Conservation (phyloP, 2,797 vertebrate species). For the Hafferia zeledoni region DNA sequence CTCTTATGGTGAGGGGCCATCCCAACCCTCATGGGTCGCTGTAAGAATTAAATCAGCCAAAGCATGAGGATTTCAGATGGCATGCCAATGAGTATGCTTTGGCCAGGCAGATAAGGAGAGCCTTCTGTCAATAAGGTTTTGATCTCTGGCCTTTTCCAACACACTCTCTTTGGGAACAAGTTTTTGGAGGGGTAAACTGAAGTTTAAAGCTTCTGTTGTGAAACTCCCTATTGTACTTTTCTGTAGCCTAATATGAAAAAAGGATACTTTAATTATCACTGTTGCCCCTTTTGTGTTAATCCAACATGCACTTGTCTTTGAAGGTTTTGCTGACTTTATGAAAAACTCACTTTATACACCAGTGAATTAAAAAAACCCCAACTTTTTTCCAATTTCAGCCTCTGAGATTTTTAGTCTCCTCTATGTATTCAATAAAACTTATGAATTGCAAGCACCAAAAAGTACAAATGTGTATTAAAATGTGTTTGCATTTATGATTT, state of each 20-base stretch:
- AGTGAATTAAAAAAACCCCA: neutral
- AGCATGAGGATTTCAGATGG: neutral
- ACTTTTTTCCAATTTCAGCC: neutral
- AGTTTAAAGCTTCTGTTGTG: neutral
- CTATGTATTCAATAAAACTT: neutral
- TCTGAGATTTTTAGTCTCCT: neutral
- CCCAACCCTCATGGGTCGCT: accelerated
- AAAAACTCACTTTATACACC: neutral
- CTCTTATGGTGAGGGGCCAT: neutral
- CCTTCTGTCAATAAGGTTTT: neutral
- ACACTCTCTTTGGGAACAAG: neutral
- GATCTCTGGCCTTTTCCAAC: neutral
- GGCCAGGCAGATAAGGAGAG: neutral
- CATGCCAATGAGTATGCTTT: neutral
- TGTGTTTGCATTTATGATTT: neutral
- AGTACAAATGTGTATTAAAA: neutral
- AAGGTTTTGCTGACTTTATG: neutral
- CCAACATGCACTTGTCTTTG: neutral
- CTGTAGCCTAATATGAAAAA: neutral
- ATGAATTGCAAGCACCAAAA: neutral
- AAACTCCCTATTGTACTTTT: neutral
- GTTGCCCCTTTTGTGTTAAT: neutral
- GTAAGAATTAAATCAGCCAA: neutral
- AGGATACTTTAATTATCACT: neutral
- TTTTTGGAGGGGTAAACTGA: neutral